Conservation (phyloP, 2,113 vertebrate genomes). For the Muscicapa adusta region DNA sequence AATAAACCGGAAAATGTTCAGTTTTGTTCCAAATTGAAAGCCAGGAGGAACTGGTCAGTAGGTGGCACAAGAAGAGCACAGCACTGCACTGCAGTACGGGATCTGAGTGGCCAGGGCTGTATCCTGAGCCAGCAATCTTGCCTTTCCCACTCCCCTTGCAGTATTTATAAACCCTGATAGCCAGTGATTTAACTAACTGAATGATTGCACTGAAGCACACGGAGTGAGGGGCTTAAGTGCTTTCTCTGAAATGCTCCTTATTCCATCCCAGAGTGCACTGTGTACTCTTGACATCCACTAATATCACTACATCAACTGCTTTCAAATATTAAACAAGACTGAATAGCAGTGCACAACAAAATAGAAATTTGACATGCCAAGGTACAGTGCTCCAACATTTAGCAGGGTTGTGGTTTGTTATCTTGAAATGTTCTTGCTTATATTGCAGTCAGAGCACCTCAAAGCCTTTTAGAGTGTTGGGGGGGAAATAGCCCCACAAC, state of each 20-base stretch:
- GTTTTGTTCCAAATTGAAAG: neutral
- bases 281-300: neutral
- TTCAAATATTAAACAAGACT: neutral
- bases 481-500: neutral
- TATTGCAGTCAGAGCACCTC: neutral
- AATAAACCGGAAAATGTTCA: neutral
- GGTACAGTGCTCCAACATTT: neutral
- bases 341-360: neutral
- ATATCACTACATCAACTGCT: neutral
- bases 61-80: constrained; percentile 59
- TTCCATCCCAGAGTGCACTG: neutral
- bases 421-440: neutral
- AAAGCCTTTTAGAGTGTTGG: neutral
- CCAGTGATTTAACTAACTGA: neutral
- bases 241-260: neutral
- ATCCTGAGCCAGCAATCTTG: neutral
- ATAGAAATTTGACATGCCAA: neutral
- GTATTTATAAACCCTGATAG: neutral
- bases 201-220: neutral
- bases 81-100: neutral
- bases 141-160: rapidly evolving
- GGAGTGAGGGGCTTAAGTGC: neutral
- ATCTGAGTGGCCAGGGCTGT: neutral
- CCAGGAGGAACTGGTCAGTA: constrained; percentile 12
- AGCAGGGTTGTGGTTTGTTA: neutral